Conservation (phyloP, 2,797 vertebrate genomes). For the Chanos chanos region DNA sequence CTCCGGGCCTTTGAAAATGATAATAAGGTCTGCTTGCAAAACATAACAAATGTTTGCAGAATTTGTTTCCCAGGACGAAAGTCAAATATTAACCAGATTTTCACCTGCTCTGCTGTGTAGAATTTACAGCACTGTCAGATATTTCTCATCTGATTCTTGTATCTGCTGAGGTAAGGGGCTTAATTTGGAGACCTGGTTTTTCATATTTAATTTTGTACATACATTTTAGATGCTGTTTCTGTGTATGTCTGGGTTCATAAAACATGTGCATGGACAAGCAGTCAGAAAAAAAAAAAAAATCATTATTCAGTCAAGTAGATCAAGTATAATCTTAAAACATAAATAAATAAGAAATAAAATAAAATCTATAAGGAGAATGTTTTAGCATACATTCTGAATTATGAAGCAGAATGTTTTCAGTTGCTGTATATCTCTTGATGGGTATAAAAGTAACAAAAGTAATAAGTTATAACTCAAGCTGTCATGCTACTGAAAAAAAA, state of each 20-base stretch:
- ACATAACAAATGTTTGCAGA: slow-evolving; percentile 58
- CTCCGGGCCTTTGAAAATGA: slow-evolving; percentile 46
- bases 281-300: slow-evolving; percentile 9
- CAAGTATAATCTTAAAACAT: not conserved
- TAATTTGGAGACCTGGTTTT: slow-evolving; percentile 18
- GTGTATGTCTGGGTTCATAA: slow-evolving; percentile 1
- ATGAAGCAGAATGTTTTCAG: not conserved
- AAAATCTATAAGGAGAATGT: slow-evolving; percentile 9
- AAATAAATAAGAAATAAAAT: not conserved
- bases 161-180: slow-evolving; percentile 8
- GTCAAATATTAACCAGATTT: slow-evolving; percentile 63
- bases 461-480: not conserved
- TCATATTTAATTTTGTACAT: slow-evolving; percentile 28
- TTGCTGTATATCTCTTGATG: not conserved
- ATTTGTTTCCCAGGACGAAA: slow-evolving; percentile 60
- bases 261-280: not conserved
- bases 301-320: slow-evolving; percentile 27
- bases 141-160: slow-evolving; percentile 29
- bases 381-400: slow-evolving; percentile 12
- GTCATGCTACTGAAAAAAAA: not conserved
- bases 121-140: slow-evolving; percentile 27
- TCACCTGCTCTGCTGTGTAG: slow-evolving; percentile 25
- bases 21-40: slow-evolving; percentile 53
- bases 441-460: slow-evolving; percentile 2
- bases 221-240: slow-evolving; percentile 7